phyloP scores from a whole-genome alignment of 2,113 vertebrate genomes.

The Penelope pileata region DNA sequence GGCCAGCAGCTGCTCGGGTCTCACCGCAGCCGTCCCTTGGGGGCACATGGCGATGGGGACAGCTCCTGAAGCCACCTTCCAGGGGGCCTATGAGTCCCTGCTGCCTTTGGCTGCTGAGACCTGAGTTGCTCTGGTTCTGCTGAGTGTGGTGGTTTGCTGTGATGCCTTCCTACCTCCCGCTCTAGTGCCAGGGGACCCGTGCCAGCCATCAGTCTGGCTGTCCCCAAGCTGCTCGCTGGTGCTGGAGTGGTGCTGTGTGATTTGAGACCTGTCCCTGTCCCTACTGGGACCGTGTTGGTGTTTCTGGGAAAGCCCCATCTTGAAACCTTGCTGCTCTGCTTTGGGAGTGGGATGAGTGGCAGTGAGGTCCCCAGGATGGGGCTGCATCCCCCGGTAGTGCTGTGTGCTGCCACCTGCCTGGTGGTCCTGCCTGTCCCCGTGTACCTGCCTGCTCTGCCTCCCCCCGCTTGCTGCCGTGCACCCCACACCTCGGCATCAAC shows the following conservation, averaged over 20 bases:
- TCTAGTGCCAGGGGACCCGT: neutral
- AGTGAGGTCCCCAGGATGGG: neutral
- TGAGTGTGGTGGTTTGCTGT: neutral
- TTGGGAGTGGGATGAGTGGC: neutral
- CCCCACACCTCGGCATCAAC: neutral
- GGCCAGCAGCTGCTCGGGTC: neutral
- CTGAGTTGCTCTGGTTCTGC: neutral
- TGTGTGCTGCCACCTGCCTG: neutral
- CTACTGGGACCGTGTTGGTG: neutral
- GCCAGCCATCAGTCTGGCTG: neutral
- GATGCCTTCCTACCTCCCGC: neutral
- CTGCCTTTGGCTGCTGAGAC: neutral
- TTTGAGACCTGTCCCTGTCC: neutral
- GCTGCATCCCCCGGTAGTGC: neutral
- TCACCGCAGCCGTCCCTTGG: neutral
- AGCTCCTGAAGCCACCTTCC: neutral
- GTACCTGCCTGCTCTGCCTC: neutral
- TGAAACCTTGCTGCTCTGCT: fast-evolving
- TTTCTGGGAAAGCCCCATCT: neutral
- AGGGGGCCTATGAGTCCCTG: fast-evolving
- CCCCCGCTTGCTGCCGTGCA: neutral
- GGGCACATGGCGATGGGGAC: neutral
- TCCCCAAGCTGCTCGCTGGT: neutral
- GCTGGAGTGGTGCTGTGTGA: fast-evolving
- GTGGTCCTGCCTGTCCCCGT: neutral